Evolutionary conservation across 2,888 invertebrate species (phyloP), one percentile per base, ranked within the genome.

Genomic region (Trissolcus brochymenae): DNA sequence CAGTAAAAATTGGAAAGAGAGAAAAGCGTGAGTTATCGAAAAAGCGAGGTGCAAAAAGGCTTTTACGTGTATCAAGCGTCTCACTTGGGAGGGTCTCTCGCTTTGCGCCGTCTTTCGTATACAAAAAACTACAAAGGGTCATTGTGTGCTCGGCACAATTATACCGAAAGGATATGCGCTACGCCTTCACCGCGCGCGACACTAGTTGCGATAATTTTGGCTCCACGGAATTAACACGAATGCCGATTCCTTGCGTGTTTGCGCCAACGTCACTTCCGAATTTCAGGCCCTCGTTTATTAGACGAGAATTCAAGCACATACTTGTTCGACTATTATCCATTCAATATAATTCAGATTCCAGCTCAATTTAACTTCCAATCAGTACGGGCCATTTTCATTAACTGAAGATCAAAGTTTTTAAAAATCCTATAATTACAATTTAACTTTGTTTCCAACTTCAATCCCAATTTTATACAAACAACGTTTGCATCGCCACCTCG

Each of bases 141-240:
- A 75, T 75, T 75, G 74, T 75, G 67, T 53, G 61, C 53, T 57
- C 43, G 53, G 19, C 55, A 62, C 67, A 75, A 75, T 75, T 75
- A 68, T 62, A 64, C 46, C 35, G 62, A 67, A 62, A 61, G 68
- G 67, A 67, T 67, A 35, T 35, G 62, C 40, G 46, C 54, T 53
- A 68, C 74, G 67, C 74, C 74, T 75, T 57, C 74, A 53, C 68
- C 46, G 57, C 55, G 57, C 55, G 54, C 55, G 56, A 67, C 62
- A 56, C 60, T 59, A 70, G 54, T 70, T 65, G 56, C 65, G 70
- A 75, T 70, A 59, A 75, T 68, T 75, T 75, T 51, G 55, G 60
- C 16, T 65, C 65, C 62, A 50, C 74, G 74, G 62, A 74, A 74
- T 73, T 74, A 55, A 56, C 74, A 40, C 60, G 61, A 66, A 56